These are phyloP conservation scores for Epizoanthus scotinus DNA, from an alignment of 92 coral and sea anemone species.

Conservation along the genomic window DNA sequence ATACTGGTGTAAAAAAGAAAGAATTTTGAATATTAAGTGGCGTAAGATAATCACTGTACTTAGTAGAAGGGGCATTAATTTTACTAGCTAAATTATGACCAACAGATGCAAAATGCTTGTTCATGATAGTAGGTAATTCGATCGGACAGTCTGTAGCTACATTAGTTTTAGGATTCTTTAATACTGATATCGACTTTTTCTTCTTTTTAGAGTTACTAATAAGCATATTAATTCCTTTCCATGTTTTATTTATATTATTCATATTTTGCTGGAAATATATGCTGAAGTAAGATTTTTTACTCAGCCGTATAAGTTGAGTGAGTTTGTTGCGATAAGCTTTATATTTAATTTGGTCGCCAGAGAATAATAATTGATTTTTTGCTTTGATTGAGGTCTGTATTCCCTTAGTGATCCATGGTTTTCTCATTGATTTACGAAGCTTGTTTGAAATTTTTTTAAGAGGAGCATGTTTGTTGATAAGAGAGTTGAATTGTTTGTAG, in stretches of 20 bases:
- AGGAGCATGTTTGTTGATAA: conserved; percentile 42
- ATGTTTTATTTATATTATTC: conserved; percentile 40
- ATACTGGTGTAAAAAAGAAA: conserved; percentile 12
- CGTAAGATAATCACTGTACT: conserved; percentile 36
- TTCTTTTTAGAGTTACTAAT: conserved; percentile 39
- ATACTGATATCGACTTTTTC: conserved; percentile 37
- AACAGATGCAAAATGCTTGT: conserved; percentile 35
- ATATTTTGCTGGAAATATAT: conserved; percentile 40
- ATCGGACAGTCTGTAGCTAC: conserved; percentile 38
- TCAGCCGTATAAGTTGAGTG: conserved; percentile 44
- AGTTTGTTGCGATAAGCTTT: conserved; percentile 47
- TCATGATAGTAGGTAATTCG: conserved; percentile 37
- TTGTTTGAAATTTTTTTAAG: conserved; percentile 41
- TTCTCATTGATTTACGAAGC: conserved; percentile 26
- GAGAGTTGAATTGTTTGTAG: conserved; percentile 45
- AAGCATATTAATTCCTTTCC: conserved; percentile 42
- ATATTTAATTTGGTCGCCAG: conserved; percentile 46
- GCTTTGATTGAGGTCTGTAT: conserved; percentile 38
- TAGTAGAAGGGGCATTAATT: conserved; percentile 37
- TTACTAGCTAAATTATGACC: conserved; percentile 28
- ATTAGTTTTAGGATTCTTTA: conserved; percentile 33
- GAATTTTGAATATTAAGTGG: neutral
- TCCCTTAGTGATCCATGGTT: conserved; percentile 33
- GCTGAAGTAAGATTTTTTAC: conserved; percentile 44
- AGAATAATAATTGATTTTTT: conserved; percentile 43